phyloP scores from a whole-genome alignment of 2,888 invertebrate genomes.

The Drosophila monieri region DNA sequence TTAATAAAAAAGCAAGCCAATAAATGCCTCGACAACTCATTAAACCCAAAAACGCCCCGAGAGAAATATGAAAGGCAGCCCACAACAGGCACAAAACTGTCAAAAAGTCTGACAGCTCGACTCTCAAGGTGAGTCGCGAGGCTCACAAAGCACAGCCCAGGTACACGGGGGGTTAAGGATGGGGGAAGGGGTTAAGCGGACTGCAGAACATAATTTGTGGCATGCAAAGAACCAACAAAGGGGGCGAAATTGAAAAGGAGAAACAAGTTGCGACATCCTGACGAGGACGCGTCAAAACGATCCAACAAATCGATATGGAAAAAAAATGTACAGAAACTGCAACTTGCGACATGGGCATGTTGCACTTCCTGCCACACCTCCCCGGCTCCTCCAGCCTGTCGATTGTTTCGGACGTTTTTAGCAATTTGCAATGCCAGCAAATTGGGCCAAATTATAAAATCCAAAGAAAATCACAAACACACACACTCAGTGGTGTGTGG shows the following conservation, averaged over 20 bases:
- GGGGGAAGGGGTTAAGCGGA: constrained; percentile 6
- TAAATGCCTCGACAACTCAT: constrained; percentile 3
- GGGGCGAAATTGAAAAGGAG: constrained; percentile 30
- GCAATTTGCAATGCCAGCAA: constrained; percentile 76
- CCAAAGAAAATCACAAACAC: constrained; percentile 19
- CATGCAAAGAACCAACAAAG: constrained; percentile 79
- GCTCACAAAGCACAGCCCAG: background rate
- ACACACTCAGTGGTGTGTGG: background rate
- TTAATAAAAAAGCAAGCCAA: background rate
- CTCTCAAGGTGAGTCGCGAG: constrained; percentile 6
- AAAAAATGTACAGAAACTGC: constrained; percentile 12
- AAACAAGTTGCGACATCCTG: constrained; percentile 64
- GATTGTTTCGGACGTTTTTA: constrained; percentile 67
- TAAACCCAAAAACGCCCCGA: constrained; percentile 1
- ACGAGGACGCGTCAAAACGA: constrained; percentile 77
- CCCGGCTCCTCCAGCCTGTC: constrained; percentile 45
- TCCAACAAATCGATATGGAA: constrained; percentile 64
- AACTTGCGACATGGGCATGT: constrained; percentile 71
- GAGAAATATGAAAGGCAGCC: constrained; percentile 6
- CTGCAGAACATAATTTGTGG: constrained; percentile 70
- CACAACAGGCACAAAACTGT: constrained; percentile 34
- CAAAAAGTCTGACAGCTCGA: constrained; percentile 55
- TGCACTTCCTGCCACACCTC: constrained; percentile 67
- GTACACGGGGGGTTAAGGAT: background rate
- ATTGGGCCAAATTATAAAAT: constrained; percentile 78